Evolutionary conservation across 1,140 invertebrate genomes (phyloP), one percentile per base, ranked within the genome.

Genomic region (Phortica variegata): DNA sequence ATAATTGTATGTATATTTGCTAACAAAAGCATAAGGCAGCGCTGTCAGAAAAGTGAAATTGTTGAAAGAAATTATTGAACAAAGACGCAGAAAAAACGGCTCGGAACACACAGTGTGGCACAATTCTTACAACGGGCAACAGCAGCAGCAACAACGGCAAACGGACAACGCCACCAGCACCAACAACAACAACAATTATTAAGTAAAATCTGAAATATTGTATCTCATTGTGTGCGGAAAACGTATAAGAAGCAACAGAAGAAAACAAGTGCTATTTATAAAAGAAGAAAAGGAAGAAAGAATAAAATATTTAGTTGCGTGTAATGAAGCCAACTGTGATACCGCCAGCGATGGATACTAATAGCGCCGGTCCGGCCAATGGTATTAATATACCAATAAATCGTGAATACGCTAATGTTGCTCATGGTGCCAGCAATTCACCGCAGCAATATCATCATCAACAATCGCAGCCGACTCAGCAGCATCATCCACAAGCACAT

Each of bases 281-380:
- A n/a, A n/a, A n/a, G n/a, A n/a, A n/a, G n/a, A n/a, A n/a, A n/a
- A n/a, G n/a, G n/a, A n/a, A n/a, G n/a, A n/a, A n/a, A n/a, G n/a
- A n/a, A n/a, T n/a, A n/a, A n/a, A n/a, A n/a, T n/a, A n/a, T n/a
- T n/a, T n/a, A n/a, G n/a, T n/a, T n/a, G n/a, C n/a, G n/a, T 26
- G 23, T 10, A 26, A 52, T 73, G 69, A 73, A 73, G 56, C 69
- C 69, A 47, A 69, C 69, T 70, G 62, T 73, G 65, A 65, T 73
- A 60, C 43, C 70, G 43, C 39, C n/a, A 31, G 42, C 18, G 33
- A 16, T 20, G 52, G 49, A 34, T 31, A 43, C 41, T 38, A 56
- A 45, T 46, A 50, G 7, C 49, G 59, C 18, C 39, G 45, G 6
- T 47, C 44, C 31, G 46, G 46, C 10, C 20, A 39, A 55, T 38